These are phyloP conservation scores for Pilophorus perplexus DNA, from an alignment of 2,888 invertebrate species.

Conservation along the genomic window DNA sequence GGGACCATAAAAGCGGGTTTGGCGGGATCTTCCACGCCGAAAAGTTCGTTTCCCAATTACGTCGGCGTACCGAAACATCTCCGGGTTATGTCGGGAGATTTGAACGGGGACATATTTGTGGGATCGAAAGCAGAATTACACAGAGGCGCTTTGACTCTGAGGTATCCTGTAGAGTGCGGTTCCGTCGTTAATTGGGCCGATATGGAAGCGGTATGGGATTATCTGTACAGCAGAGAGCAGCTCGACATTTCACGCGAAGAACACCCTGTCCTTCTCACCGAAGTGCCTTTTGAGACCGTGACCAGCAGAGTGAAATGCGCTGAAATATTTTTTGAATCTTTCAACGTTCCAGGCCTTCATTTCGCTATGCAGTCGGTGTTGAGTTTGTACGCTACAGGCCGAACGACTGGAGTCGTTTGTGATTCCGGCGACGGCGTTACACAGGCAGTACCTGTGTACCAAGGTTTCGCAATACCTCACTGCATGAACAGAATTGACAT, in stretches of 20 bases:
- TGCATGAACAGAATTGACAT: conserved; percentile 95
- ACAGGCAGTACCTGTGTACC: conserved; percentile 91
- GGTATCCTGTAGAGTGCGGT: conserved; percentile 82
- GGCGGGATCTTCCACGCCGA: conserved; percentile 2
- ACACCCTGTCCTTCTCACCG: conserved; percentile 84
- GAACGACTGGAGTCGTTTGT: conserved; percentile 92
- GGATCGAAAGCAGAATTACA: conserved; percentile 84
- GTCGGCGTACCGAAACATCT: conserved; percentile 27
- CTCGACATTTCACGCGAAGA: conserved; percentile 88
- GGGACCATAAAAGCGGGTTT: conserved; percentile 27
- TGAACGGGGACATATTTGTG: conserved; percentile 83
- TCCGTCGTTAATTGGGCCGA: conserved; percentile 91
- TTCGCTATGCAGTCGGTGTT: conserved; percentile 93
- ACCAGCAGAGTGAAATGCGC: conserved; percentile 93
- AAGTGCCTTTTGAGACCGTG: conserved; percentile 87
- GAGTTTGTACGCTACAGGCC: conserved; percentile 90
- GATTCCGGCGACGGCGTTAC: conserved; percentile 93
- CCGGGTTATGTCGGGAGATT: conserved; percentile 83
- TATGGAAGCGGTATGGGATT: conserved; percentile 92
- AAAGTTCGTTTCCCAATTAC: conserved; percentile 29
- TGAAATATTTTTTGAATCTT: conserved; percentile 88
- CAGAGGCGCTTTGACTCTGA: conserved; percentile 70
- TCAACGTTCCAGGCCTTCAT: conserved; percentile 90
- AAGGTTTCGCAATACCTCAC: conserved; percentile 91
- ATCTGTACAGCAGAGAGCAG: conserved; percentile 83